Evolutionary conservation across 1,140 invertebrate genomes (phyloP), one percentile per base, ranked within the genome.

Genomic region (Halictus rubicundus): DNA sequence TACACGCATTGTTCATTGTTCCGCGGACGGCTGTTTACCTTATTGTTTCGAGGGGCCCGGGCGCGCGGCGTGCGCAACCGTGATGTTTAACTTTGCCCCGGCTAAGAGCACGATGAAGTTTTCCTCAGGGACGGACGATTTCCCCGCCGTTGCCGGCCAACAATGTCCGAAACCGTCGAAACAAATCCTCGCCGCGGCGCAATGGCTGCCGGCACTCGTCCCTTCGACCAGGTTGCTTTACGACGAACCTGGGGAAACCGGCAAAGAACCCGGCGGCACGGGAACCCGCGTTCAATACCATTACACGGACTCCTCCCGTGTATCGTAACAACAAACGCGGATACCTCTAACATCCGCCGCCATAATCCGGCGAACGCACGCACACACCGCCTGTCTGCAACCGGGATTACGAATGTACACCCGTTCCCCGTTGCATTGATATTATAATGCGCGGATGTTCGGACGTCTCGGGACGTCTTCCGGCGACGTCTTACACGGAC

Each of bases 351-450:
- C 65, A 65, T 72, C 60, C 59, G 19, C n/a, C 68, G 19, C 68
- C 54, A 61, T 78, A 52, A 64, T 71, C 68, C 76, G 68, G 23
- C 64, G 57, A 72, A 78, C 68, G 49, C 23, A 46, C 76, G 37
- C 21, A 57, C 7, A 42, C 54, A 46, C 68, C 42, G 32, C 32
- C 23, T 78, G 76, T 64, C 60, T 72, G 76, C 21, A 25, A 5
- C 10, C 16, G 16, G 76, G 69, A 78, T 78, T 78, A 78, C 76
- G 60, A 72, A 72, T 64, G 68, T 78, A 72, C 32, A 72, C 23
- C 16, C 23, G 42, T 21, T 23, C 25, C 25, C 3, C 9, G 27
- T 60, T 74, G 64, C 63, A 80, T 59, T 60, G 70, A 74, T 74
- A 60, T 74, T 68, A 32, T 80, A 74, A 74, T 74, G 21, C 63